These are phyloP conservation scores for Sylvilagus floridanus DNA, from an alignment of 2,797 vertebrate genomes.

Conservation along the genomic window DNA sequence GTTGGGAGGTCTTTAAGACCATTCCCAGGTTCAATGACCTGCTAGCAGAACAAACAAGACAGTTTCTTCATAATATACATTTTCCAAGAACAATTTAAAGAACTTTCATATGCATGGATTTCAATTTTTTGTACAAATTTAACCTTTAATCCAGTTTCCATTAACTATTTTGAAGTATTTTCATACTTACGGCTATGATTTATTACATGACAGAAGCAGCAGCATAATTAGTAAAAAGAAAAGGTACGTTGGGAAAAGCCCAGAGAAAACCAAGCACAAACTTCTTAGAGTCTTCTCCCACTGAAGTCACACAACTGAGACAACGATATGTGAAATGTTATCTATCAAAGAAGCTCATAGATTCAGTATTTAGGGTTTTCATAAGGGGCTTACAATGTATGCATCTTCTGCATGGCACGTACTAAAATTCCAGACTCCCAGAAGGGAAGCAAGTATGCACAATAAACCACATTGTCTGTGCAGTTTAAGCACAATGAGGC, in stretches of 20 bases:
- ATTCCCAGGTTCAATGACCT: background rate
- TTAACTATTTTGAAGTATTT: too few relatives aligned
- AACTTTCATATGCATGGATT: too few relatives aligned
- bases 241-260: background rate
- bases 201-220: background rate
- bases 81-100: too few relatives aligned
- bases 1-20: background rate
- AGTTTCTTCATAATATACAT: too few relatives aligned
- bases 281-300: background rate
- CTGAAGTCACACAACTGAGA: background rate
- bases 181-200: background rate
- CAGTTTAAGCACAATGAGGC: background rate
- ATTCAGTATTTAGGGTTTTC: background rate
- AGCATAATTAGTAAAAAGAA: constrained; percentile 2
- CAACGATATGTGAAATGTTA: background rate
- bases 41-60: background rate
- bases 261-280: background rate
- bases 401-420: background rate
- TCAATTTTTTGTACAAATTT: too few relatives aligned
- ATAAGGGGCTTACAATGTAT: background rate
- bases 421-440: constrained; percentile 22
- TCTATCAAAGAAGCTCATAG: background rate
- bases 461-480: background rate
- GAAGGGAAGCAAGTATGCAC: background rate
- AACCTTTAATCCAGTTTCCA: too few relatives aligned